Conservation (phyloP, 2,797 vertebrate genomes). For the Netta rufina region DNA sequence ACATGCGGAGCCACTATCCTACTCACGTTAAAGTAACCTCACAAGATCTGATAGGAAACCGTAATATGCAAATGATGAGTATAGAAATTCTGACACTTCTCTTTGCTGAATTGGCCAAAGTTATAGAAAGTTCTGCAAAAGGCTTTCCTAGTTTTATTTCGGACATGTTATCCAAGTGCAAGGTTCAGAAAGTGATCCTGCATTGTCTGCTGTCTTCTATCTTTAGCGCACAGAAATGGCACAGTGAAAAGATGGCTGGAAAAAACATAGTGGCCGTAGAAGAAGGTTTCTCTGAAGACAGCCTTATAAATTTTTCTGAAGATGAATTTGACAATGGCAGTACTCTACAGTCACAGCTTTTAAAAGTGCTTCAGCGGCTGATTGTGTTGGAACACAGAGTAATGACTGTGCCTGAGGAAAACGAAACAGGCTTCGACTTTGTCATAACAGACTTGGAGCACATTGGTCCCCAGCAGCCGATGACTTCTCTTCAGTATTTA, state of each 20-base stretch:
- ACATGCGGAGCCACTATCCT: conserved; percentile 95
- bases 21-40: conserved; percentile 88
- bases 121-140: conserved; percentile 93
- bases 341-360: conserved; percentile 93
- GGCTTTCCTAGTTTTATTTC: conserved; percentile 98
- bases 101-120: conserved; percentile 92
- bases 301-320: conserved; percentile 95
- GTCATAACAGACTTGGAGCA: conserved; percentile 92
- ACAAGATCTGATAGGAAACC: conserved; percentile 94
- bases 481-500: conserved; percentile 95
- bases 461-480: conserved; percentile 94
- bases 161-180: conserved; percentile 96
- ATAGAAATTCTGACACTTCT: conserved; percentile 95
- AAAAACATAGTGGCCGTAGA: conserved; percentile 88
- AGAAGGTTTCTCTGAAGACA: conserved; percentile 97
- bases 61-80: conserved; percentile 98
- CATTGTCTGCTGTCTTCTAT: conserved; percentile 96
- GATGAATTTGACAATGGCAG: conserved; percentile 95
- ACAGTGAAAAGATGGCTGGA: conserved; percentile 87
- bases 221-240: conserved; percentile 97
- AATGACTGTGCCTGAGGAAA: conserved; percentile 90
- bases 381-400: conserved; percentile 94
- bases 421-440: conserved; percentile 88
- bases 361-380: conserved; percentile 92
- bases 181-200: conserved; percentile 97